Base-by-base conservation (phyloP, 2,797 vertebrate genomes). In the Antrozous pallidus region DNA sequence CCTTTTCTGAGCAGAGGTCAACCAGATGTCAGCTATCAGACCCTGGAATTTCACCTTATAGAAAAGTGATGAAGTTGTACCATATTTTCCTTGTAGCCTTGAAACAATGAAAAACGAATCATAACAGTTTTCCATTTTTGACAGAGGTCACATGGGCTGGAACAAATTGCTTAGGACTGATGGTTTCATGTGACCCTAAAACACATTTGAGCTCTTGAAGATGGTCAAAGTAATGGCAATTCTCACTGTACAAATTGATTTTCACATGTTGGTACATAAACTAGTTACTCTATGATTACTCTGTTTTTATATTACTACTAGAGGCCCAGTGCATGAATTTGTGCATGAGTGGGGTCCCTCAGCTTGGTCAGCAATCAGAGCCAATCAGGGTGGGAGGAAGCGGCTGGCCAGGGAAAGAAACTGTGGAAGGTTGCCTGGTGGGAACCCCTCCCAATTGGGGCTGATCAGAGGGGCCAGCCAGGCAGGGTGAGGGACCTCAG, bases 381-480 rank as follows among this genome's bases (percentile, higher is more conserved):
- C 11, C 0, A 2, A 58, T 58, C 2, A 1, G 56, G 11, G 11
- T 58, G 5, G 28, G 5, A 26, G 2, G 26, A 10, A 4, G 4
- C 2, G 4, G 26, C 56, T 28, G 2, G 56, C 56, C 26, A 61
- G 12, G 56, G 56, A 26, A 28, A 61, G 56, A 26, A 24, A 61
- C 56, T 61, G 26, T 0, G 11, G 56, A 26, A 28, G 26, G 11
- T 58, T 58, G 26, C 26, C 26, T 2, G 1, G 56, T 6, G 26
- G 26, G 56, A 26, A 58, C 11, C 26, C 56, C 26, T 54, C 56
- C 26, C 5, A 58, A 58, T 58, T 13, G 2, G 56, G 56, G 56
- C 26, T 5, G 12, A 58, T 58, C 10, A 8, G 56, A 58, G 56
- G 26, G 56, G 26, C 56, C 24, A 12, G 56, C 56, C 26, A 58